Conservation (phyloP, 2,888 invertebrate genomes). For the Herminia tarsipennalis region DNA sequence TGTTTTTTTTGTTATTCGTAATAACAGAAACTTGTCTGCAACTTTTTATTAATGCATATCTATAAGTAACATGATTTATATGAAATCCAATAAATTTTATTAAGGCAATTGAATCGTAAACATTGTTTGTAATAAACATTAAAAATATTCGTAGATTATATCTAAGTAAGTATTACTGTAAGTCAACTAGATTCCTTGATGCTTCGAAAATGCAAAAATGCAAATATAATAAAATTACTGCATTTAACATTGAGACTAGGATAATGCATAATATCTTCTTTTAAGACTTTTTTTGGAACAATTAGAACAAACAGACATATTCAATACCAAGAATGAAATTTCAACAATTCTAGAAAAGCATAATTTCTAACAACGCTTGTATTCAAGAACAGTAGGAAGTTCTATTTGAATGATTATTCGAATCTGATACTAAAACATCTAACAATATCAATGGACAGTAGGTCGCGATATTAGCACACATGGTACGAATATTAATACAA, state of each 20-base stretch:
- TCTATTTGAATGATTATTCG: conserved; percentile 2
- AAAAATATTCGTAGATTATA: neutral
- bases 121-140: conserved; percentile 2
- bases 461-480: conserved; percentile 40
- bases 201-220: too few species aligned
- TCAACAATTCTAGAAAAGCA: neutral
- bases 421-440: conserved; percentile 19
- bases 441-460: conserved; percentile 32
- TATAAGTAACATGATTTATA: conserved; percentile 11
- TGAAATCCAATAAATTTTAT: conserved; percentile 13
- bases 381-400: neutral
- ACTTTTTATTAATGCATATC: conserved; percentile 20
- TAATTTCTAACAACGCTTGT: neutral
- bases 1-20: conserved; percentile 61
- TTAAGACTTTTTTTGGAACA: too few species aligned
- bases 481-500: conserved; percentile 57
- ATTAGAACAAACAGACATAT: too few species aligned
- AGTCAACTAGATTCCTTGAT: too few species aligned
- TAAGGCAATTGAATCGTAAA: conserved; percentile 3
- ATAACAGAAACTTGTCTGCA: conserved; percentile 49
- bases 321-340: neutral
- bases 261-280: too few species aligned
- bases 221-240: too few species aligned
- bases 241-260: too few species aligned
- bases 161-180: neutral